These are phyloP conservation scores for Acropora yongei DNA, from an alignment of 64 coral and sea anemone species.

Conservation along the genomic window DNA sequence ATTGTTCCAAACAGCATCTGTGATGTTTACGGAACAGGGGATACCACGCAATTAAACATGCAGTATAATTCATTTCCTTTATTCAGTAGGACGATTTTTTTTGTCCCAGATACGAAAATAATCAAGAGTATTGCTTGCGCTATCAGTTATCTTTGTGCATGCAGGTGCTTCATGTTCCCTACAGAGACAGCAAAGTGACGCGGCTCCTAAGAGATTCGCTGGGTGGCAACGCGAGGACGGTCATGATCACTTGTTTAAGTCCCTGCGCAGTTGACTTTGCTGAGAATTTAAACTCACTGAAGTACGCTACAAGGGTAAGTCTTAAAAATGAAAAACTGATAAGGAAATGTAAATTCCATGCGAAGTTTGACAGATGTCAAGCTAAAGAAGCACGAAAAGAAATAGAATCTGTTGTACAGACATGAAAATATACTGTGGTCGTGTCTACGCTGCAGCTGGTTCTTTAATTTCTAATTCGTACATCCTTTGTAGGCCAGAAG, in stretches of 20 bases:
- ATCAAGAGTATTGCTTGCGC: too few species aligned
- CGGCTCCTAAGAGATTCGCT: conserved; percentile 89
- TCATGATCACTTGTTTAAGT: conserved; percentile 96
- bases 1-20: too few species aligned
- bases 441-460: too few species aligned
- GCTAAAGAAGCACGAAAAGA: too few species aligned
- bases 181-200: conserved; percentile 97
- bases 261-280: conserved; percentile 94
- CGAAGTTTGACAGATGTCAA: too few species aligned
- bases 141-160: background rate
- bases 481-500: conserved; percentile 69
- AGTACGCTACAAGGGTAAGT: conserved; percentile 97
- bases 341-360: background rate
- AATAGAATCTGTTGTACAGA: too few species aligned
- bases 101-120: too few species aligned
- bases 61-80: too few species aligned
- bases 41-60: too few species aligned
- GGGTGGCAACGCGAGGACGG: conserved; percentile 91
- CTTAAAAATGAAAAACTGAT: background rate
- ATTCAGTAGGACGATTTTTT: too few species aligned
- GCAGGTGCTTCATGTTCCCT: conserved; percentile 82
- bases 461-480: background rate
- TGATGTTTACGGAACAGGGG: too few species aligned
- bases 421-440: too few species aligned
- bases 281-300: conserved; percentile 95